Evolutionary conservation across 2,888 invertebrate species (phyloP).

Genomic region (Dioctria linearis): DNA sequence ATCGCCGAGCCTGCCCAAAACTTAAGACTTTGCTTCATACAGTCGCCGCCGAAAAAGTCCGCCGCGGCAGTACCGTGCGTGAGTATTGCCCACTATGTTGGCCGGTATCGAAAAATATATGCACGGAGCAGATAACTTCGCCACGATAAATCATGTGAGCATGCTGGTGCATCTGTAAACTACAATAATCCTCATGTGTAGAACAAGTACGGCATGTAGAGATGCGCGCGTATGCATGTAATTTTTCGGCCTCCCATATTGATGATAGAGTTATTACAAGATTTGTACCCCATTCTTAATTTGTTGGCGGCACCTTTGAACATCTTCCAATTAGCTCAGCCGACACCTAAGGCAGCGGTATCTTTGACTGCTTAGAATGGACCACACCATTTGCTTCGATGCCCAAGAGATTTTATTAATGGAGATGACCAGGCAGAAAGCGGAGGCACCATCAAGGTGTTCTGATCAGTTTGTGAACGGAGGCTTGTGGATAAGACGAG

Average conservation of each 20-base stretch:
- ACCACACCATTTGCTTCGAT: slow-evolving; percentile 56
- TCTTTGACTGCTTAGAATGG: slow-evolving; percentile 62
- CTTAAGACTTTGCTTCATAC: not conserved
- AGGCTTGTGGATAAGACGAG: slow-evolving; percentile 7
- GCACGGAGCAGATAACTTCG: not conserved
- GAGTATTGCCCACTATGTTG: not conserved
- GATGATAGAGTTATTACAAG: slow-evolving; percentile 71
- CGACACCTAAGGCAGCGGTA: slow-evolving; percentile 65
- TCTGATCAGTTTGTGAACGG: not conserved
- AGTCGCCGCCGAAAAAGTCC: slow-evolving; percentile 36
- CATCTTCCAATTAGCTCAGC: slow-evolving; percentile 65
- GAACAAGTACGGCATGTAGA: slow-evolving; percentile 20
- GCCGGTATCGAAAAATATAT: not conserved
- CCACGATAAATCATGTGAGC: slow-evolving; percentile 44
- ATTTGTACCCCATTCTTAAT: slow-evolving; percentile 64
- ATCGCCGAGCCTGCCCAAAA: not conserved
- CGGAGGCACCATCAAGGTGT: slow-evolving; percentile 48
- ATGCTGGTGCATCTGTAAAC: slow-evolving; percentile 17
- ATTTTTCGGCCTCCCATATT: slow-evolving; percentile 68
- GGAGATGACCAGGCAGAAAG: slow-evolving; percentile 58
- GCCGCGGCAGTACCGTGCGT: not conserved
- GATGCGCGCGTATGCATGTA: slow-evolving; percentile 48
- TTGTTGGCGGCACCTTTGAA: slow-evolving; percentile 65
- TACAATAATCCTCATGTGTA: slow-evolving; percentile 5
- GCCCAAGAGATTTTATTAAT: slow-evolving; percentile 58